Evolutionary conservation across 2,113 vertebrate species (phyloP).

Genomic region (Spheniscus mendiculus): DNA sequence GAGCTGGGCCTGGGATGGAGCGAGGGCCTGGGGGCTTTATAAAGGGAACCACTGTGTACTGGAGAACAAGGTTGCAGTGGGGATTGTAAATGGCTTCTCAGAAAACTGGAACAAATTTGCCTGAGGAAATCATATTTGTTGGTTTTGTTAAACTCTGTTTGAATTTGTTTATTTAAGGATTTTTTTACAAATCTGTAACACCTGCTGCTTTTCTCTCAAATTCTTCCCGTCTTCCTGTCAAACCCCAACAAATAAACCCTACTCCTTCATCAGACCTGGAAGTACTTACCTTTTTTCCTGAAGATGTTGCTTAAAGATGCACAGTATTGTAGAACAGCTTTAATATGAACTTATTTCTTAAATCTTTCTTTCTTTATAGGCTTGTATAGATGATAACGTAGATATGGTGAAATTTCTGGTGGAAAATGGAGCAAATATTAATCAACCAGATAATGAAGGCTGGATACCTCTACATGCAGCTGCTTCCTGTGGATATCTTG

Average conservation of each 20-base stretch:
- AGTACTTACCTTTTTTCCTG: neutral
- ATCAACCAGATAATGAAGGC: conserved; percentile 99
- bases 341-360: conserved; percentile 46
- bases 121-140: neutral
- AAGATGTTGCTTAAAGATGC: neutral
- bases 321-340: neutral
- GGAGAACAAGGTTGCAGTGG: neutral
- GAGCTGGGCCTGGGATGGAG: neutral
- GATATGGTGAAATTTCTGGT: conserved; percentile 99
- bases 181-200: neutral
- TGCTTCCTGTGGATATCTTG: conserved; percentile 97
- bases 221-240: neutral
- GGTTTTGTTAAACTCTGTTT: neutral
- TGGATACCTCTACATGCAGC: conserved; percentile 99
- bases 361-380: conserved; percentile 81
- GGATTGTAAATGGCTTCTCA: neutral
- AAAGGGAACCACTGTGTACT: neutral
- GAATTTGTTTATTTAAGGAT: neutral
- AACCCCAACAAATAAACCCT: neutral
- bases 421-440: conserved; percentile 96
- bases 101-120: neutral
- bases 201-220: neutral
- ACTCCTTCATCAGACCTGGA: neutral
- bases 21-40: neutral
- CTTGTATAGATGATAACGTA: conserved; percentile 98